Percentiles rank a stretch among this genome's conserved stretches.
These are phyloP conservation scores for Anarrhichthys ocellatus DNA, from an alignment of 2,113 vertebrate species.

Conservation along the genomic window DNA sequence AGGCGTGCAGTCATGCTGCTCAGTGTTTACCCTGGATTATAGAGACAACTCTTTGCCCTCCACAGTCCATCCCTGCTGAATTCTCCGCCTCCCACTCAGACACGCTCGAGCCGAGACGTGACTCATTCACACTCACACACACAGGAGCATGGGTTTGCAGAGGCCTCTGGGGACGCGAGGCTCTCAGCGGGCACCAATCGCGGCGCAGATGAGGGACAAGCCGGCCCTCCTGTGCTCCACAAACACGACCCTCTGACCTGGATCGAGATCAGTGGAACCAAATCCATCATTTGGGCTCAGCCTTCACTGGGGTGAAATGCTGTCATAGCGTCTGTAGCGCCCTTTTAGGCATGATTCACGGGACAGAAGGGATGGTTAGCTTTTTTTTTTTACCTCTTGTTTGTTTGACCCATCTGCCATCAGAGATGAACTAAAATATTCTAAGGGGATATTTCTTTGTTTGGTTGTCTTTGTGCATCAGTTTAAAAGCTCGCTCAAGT, in stretches of 20 bases:
- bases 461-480: constrained; percentile 8
- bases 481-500: constrained; percentile 16
- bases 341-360: constrained; percentile 46
- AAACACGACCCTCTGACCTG: constrained; percentile 73
- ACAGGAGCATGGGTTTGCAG: constrained; percentile 55
- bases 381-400: constrained; percentile 4
- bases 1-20: constrained; percentile 81
- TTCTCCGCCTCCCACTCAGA: constrained; percentile 78
- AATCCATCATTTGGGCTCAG: constrained; percentile 52
- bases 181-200: constrained; percentile 67
- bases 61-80: constrained; percentile 70
- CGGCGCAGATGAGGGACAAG: constrained; percentile 30
- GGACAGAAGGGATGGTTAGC: constrained; percentile 35
- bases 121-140: constrained; percentile 75
- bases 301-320: constrained; percentile 62
- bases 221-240: constrained; percentile 44
- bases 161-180: constrained; percentile 56
- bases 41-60: constrained; percentile 75
- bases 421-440: constrained; percentile 40
- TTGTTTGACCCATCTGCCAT: constrained; percentile 58
- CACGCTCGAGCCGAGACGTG: constrained; percentile 78
- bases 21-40: constrained; percentile 82
- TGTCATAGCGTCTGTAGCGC: constrained; percentile 50
- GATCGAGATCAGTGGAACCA: constrained; percentile 64
- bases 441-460: constrained; percentile 25